Evolutionary conservation across 2,888 invertebrate genomes (phyloP).

Genomic region (Agrochola macilenta): DNA sequence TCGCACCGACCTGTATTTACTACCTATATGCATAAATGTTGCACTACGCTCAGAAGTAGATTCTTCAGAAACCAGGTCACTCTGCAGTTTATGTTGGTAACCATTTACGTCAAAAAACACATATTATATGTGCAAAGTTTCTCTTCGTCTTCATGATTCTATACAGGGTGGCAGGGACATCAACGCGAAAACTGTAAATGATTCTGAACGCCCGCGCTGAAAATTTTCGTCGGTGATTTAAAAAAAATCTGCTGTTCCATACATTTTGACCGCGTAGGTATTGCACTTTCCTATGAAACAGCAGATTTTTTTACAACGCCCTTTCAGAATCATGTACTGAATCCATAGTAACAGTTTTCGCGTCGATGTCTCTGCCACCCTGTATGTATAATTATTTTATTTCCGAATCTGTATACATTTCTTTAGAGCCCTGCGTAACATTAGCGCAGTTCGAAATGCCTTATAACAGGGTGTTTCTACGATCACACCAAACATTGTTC

Average conservation of each 20-base stretch:
- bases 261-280: too few species aligned
- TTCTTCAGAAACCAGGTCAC: conserved; percentile 66
- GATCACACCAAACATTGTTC: conserved; percentile 19
- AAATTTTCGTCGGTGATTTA: too few species aligned
- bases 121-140: background rate
- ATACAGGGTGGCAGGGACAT: too few species aligned
- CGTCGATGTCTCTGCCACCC: too few species aligned
- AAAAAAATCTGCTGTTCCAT: too few species aligned
- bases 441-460: too few species aligned
- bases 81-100: conserved; percentile 48
- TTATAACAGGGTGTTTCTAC: background rate
- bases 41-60: conserved; percentile 54
- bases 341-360: too few species aligned
- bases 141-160: background rate
- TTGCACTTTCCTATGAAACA: too few species aligned
- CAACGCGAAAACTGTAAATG: too few species aligned
- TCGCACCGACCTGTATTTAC: conserved; percentile 67
- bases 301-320: too few species aligned
- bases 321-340: too few species aligned
- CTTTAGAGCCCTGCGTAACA: background rate
- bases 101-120: conserved; percentile 22
- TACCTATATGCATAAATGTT: conserved; percentile 58
- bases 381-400: background rate
- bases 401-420: background rate
- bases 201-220: too few species aligned